Base-by-base conservation (phyloP, 1,140 invertebrate species). In the Akabosia matsudoensis region DNA sequence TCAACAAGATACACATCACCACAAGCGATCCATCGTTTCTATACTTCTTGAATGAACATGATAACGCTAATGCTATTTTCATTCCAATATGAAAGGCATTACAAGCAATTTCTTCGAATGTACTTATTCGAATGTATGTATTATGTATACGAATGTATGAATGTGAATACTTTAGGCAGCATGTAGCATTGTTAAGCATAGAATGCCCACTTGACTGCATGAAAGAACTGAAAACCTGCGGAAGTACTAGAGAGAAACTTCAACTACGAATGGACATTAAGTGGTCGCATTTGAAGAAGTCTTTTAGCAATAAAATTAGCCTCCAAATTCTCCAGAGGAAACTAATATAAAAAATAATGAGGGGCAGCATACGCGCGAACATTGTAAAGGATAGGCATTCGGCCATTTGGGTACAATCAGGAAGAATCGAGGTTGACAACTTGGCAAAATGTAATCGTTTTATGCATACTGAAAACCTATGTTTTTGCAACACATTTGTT, bases 201-300 rank as follows among this genome's bases (percentile, higher is more conserved):
- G 54, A n/a, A n/a, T n/a, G n/a, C n/a, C n/a, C n/a, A n/a, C n/a
- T 31, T 67, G 10, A 30, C 24, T 10, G 26, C 28, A 31, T 67
- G 61, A 67, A 67, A 30, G 61, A 56, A 10, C 18, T 45, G 61
- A 67, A 61, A 61, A 24, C 4, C n/a, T 14, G 14, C 54, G n/a
- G 24, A 61, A n/a, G 14, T 14, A 61, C 13, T 7, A 24, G 54
- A 61, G n/a, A n/a, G 61, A 31, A 10, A 67, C 28, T 67, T 30
- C 13, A 67, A 67, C 26, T 13, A 7, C 31, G 61, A 67, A 67
- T 67, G 61, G 61, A 67, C 61, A 67, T 67, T 67, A 67, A 67
- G 61, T 67, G 61, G 61, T 67, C 61, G 31, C 61, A 67, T 67
- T 30, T 67, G 61, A 30, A 67, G 26, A 67, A 67, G 61, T 67